Evolutionary conservation across 1,140 invertebrate species (phyloP), one percentile per base, ranked within the genome.

Genomic region (Thereuonema tuberculata): DNA sequence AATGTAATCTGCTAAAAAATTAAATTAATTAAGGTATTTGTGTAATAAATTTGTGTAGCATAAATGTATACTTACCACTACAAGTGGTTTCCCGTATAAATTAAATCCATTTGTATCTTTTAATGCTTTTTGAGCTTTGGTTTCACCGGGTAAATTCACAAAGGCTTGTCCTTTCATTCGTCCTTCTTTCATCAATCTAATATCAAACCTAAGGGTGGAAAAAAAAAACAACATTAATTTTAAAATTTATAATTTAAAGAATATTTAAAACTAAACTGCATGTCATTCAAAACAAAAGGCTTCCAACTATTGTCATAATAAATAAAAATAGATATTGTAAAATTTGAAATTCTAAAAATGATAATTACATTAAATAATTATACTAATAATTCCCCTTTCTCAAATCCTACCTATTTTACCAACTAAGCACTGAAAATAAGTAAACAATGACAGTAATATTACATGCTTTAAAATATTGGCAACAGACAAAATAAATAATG

Each of bases 91-190:
- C 63, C 85, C 84, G 71, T 89, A 85, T 15, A 94, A 73, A 64
- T 92, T 80, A 71, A 79, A 89, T n/a, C 88, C 91, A 77, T 95
- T 93, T 5, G 89, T 93, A 72, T 92, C 86, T 66, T 80, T 75
- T 0, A 95, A 69, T 27, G 92, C 92, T 68, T 77, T 75, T 70
- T 82, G 75, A 1, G 90, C 87, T 66, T 82, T 74, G 56, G 78
- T 74, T n/a, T 83, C 76, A 67, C 77, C 82, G 60, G 83, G 81
- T 53, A 94, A 78, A 5, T 87, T 90, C 0, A 97, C 77, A 80
- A 97, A 97, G 3, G 89, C 90, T 76, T 97, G 93, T 0, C 91
- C 91, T 75, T 93, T 95, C 91, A 97, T 95, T 68, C 90, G 80
- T 0, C 93, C 93, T 72, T 93, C 89, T 71, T 89, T 88, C 90